A percentile compares a stretch with the other conserved stretches of the same genome.
These are phyloP conservation scores for Meloidogyne hapla DNA, from an alignment of 1,140 invertebrate genomes.

Conservation along the genomic window DNA sequence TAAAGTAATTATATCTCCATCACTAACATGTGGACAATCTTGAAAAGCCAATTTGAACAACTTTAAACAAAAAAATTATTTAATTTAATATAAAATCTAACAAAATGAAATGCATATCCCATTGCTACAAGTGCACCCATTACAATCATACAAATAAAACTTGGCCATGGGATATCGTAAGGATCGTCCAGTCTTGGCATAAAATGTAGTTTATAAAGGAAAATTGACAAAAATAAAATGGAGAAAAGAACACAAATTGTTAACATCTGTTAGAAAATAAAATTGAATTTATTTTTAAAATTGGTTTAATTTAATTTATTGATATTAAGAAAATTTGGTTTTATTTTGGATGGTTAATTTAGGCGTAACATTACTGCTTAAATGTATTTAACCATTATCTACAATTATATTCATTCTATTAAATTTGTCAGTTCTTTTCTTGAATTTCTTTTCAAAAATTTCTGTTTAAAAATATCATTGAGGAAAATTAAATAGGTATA, in stretches of 20 bases:
- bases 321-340: too few relatives aligned
- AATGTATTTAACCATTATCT: too few relatives aligned
- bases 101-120: background rate
- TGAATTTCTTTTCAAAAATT: too few relatives aligned
- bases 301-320: too few relatives aligned
- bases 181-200: background rate
- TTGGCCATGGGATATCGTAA: conserved; percentile 5
- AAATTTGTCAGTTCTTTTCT: too few relatives aligned
- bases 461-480: too few relatives aligned
- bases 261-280: background rate
- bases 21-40: conserved; percentile 4
- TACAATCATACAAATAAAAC: conserved; percentile 3
- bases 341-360: too few relatives aligned
- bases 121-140: background rate
- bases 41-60: background rate
- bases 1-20: background rate
- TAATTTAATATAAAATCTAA: background rate
- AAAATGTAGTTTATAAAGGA: conserved; percentile 1
- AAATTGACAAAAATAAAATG: background rate
- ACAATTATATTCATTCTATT: too few relatives aligned
- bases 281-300: too few relatives aligned
- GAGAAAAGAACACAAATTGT: background rate
- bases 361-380: too few relatives aligned
- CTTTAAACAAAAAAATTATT: background rate
- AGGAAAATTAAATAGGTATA: too few relatives aligned